phyloP scores from a whole-genome alignment of 2,888 invertebrate species.

The Lasius fuliginosus region DNA sequence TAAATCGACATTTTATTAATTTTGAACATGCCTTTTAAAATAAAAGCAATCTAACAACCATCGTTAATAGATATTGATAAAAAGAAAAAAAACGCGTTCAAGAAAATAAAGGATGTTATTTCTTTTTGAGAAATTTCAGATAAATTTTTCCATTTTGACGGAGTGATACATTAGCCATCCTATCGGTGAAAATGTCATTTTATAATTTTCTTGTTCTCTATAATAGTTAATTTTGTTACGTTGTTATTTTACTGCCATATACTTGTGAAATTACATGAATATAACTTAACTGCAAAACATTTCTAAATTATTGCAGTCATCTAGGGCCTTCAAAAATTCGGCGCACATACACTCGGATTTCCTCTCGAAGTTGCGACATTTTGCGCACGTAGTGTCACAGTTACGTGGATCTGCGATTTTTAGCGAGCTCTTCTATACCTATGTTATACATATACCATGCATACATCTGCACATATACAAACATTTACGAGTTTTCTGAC shows the following conservation, averaged over 20 bases:
- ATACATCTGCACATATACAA: conserved; percentile 23
- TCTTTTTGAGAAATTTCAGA: neutral
- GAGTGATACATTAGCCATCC: neutral
- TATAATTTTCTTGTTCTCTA: neutral
- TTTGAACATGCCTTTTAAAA: neutral
- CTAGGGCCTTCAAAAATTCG: conserved; percentile 39
- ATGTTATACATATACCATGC: neutral
- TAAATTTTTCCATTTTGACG: neutral
- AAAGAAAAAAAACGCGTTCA: neutral
- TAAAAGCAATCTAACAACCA: conserved; percentile 6
- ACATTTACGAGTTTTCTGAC: conserved; percentile 10
- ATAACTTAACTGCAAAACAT: conserved; percentile 10
- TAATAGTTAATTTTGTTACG: neutral
- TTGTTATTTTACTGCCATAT: neutral
- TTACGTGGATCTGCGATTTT: conserved; percentile 49
- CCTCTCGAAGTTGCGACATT: conserved; percentile 31
- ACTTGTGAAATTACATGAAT: neutral
- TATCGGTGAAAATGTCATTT: neutral
- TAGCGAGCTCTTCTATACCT: conserved; percentile 20
- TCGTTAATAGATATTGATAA: conserved; percentile 12
- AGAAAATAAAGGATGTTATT: neutral
- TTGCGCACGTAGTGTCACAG: conserved; percentile 41
- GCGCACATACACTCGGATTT: conserved; percentile 27
- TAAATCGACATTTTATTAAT: conserved; percentile 41
- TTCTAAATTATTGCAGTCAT: conserved; percentile 28